These are phyloP conservation scores for Maccullochella peelii DNA, from an alignment of 2,113 vertebrate species.

Conservation along the genomic window DNA sequence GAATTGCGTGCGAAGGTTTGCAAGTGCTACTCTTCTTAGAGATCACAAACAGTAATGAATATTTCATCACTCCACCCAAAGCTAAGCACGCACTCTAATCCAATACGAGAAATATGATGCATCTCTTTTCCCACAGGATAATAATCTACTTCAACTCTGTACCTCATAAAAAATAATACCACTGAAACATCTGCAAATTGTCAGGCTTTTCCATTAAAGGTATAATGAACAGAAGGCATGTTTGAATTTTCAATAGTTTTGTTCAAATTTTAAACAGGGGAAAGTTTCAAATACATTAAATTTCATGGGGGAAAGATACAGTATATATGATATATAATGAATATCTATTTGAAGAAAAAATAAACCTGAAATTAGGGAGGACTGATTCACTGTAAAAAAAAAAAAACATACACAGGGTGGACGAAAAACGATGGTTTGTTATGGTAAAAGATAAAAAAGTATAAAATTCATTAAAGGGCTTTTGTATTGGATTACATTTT, in stretches of 20 bases:
- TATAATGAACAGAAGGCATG: neutral
- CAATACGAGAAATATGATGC: constrained; percentile 88
- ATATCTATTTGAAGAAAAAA: neutral
- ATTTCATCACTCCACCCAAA: constrained; percentile 89
- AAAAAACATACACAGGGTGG: neutral
- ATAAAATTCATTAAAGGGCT: neutral
- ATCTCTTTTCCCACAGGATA: constrained; percentile 84
- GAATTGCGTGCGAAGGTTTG: constrained; percentile 83
- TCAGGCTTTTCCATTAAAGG: constrained; percentile 23
- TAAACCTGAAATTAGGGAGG: neutral
- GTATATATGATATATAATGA: neutral
- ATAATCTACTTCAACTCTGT: constrained; percentile 77
- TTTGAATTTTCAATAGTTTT: neutral
- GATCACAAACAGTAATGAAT: constrained; percentile 89
- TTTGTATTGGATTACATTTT: neutral
- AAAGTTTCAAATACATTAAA: constrained; percentile 10
- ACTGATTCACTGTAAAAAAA: neutral
- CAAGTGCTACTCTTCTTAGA: constrained; percentile 82
- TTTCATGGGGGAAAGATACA: neutral
- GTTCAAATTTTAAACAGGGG: neutral
- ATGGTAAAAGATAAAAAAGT: neutral
- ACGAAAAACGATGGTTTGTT: neutral
- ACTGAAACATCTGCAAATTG: constrained; percentile 40
- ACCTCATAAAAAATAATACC: constrained; percentile 40
- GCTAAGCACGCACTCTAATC: constrained; percentile 85